Conservation (phyloP, 2,888 invertebrate species). For the Athrips mouffetella region DNA sequence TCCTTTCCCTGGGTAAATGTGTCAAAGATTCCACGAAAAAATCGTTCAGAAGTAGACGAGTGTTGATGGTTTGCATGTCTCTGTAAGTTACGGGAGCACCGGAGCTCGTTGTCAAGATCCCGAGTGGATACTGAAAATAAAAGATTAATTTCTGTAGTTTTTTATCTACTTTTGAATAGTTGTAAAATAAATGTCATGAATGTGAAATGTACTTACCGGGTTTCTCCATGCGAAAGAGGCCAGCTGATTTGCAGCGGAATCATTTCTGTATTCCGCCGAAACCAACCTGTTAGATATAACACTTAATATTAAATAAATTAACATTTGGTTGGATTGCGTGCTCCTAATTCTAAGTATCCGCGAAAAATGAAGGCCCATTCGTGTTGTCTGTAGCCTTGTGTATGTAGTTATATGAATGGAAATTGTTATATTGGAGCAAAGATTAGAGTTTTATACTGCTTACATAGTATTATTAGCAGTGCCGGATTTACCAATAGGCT, state of each 20-base stretch:
- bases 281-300: too few species aligned
- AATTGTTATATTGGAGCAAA: too few species aligned
- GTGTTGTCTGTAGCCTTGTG: too few species aligned
- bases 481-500: too few species aligned
- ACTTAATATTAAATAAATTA: neutral
- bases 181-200: neutral
- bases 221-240: neutral
- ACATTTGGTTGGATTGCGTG: neutral
- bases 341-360: too few species aligned
- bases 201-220: neutral
- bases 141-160: too few species aligned
- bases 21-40: conserved; percentile 84
- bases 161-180: too few species aligned
- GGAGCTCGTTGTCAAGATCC: neutral
- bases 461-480: too few species aligned
- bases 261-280: neutral
- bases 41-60: conserved; percentile 87
- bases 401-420: too few species aligned
- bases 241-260: neutral
- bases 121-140: neutral
- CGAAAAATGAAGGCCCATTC: too few species aligned
- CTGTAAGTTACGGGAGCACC: conserved; percentile 81
- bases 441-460: too few species aligned
- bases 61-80: conserved; percentile 85
- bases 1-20: conserved; percentile 90